Evolutionary conservation across 1,140 invertebrate genomes (phyloP), one percentile per base, ranked within the genome.

Genomic region (Chrysopa pallens): DNA sequence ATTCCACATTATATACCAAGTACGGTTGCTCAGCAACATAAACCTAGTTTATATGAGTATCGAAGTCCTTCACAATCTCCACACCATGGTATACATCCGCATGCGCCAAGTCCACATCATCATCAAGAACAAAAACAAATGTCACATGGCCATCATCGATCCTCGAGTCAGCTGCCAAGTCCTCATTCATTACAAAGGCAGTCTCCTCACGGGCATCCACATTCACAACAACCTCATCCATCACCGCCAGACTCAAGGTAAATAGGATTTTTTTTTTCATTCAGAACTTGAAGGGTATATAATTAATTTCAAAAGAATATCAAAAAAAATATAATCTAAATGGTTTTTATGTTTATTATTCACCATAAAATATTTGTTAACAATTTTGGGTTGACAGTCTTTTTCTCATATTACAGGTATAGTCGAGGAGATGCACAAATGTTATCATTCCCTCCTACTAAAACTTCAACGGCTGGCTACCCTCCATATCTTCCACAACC

Each of bases 1-100:
- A 70, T 73, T 55, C 57, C 67, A 31, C 66, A 69, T 44, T 78
- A 79, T 59, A 57, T 76, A 42, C 70, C 69, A 42, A 67, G 72
- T 12, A 61, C 71, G 17, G 62, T 69, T 38, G 65, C 70, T 29
- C 58, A 68, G 40, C 41, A 38, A 33, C 53, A 53, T 49, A 55
- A 52, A 44, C 40, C 46, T 27, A 50, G 42, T 42, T 38, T 60
- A 9, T 73, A 72, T 52, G 69, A 73, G 44, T 73, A 72, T 45
- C 59, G 70, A 36, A 70, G 67, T 48, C 67, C 69, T 3, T 67
- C 63, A 6, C 69, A 72, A 45, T 69, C 68, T 41, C 69, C 71
- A 0, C 69, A 71, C 46, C 67, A 64, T 37, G 51, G 64, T 12
- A 57, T 63, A 40, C 58, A 65, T 29, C 49, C 36, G 23, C 52